These are phyloP conservation scores for Cheilosia urbana DNA, from an alignment of 2,888 invertebrate genomes.

Conservation along the genomic window DNA sequence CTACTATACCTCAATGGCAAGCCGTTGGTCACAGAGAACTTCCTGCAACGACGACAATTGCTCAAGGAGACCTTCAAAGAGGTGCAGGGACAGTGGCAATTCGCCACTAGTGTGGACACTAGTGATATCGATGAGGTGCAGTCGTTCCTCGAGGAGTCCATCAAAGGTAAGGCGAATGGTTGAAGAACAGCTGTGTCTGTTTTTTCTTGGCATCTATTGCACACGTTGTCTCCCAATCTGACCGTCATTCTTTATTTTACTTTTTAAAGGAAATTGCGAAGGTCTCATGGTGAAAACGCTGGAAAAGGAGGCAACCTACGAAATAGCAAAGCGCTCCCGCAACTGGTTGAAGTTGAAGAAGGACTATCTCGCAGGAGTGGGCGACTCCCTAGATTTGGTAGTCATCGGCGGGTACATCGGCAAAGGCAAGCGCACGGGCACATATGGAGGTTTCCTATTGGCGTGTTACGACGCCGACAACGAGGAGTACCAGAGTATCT, in stretches of 20 bases:
- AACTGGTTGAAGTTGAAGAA: conserved; percentile 99
- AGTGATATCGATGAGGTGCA: conserved; percentile 95
- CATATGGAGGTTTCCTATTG: conserved; percentile 97
- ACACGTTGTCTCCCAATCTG: no score
- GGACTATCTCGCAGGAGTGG: conserved; percentile 98
- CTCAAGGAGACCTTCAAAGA: conserved; percentile 89
- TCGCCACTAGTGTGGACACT: conserved; percentile 93
- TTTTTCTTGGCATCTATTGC: no score
- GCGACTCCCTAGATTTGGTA: conserved; percentile 97
- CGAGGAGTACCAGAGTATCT: conserved; percentile 96
- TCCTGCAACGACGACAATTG: conserved; percentile 89
- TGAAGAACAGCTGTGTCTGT: no score
- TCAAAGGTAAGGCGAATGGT: conserved; percentile 87
- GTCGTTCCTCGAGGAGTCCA: conserved; percentile 96
- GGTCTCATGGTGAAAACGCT: conserved; percentile 99
- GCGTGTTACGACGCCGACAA: conserved; percentile 95
- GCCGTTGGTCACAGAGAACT: conserved; percentile 91
- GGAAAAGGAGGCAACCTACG: conserved; percentile 93
- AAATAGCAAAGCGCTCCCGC: conserved; percentile 96
- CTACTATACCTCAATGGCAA: conserved; percentile 95
- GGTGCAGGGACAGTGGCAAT: conserved; percentile 92
- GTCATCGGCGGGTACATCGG: conserved; percentile 98
- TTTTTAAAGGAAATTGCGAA: conserved; percentile 92
- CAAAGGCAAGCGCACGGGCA: conserved; percentile 95
- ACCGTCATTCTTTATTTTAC: not conserved